Evolutionary conservation across 2,113 vertebrate species (phyloP).

Genomic region (Alexandromys fortis): DNA sequence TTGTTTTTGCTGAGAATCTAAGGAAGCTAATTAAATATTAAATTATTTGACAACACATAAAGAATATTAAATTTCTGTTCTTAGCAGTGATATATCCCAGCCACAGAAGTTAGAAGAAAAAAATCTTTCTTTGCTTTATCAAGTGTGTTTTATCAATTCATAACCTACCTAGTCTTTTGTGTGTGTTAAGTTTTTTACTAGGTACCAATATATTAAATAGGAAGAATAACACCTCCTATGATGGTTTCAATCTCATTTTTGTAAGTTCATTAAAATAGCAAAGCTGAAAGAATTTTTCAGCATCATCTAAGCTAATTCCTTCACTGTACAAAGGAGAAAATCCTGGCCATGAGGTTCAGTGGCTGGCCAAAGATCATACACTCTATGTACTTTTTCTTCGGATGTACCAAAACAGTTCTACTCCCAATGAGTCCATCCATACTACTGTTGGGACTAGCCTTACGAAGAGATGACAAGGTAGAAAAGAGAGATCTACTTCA

Average conservation of each 20-base stretch:
- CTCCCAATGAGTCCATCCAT: background rate
- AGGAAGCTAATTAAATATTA: constrained; percentile 56
- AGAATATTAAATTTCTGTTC: constrained; percentile 55
- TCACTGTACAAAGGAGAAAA: constrained; percentile 63
- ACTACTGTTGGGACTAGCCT: constrained; percentile 5
- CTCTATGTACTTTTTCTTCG: background rate
- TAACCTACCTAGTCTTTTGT: constrained; percentile 7
- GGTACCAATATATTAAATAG: constrained; percentile 29
- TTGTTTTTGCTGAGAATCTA: constrained; percentile 49
- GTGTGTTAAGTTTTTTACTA: constrained; percentile 52
- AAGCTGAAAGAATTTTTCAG: constrained; percentile 38
- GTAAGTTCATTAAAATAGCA: constrained; percentile 49
- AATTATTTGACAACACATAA: constrained; percentile 38
- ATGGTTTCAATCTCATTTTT: constrained; percentile 26
- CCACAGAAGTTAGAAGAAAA: constrained; percentile 30
- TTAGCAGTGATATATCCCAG: background rate
- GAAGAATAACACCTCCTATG: constrained; percentile 31
- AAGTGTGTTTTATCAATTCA: constrained; percentile 37
- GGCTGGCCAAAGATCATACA: constrained; percentile 41
- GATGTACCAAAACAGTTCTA: constrained; percentile 13
- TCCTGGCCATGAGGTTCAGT: constrained; percentile 29
- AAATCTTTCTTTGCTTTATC: constrained; percentile 44
- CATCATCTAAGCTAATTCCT: constrained; percentile 47
- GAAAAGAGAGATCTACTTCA: background rate
- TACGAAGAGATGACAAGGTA: background rate